These are phyloP conservation scores for Palloptera scutellata DNA, from an alignment of 2,888 invertebrate species.

Conservation along the genomic window DNA sequence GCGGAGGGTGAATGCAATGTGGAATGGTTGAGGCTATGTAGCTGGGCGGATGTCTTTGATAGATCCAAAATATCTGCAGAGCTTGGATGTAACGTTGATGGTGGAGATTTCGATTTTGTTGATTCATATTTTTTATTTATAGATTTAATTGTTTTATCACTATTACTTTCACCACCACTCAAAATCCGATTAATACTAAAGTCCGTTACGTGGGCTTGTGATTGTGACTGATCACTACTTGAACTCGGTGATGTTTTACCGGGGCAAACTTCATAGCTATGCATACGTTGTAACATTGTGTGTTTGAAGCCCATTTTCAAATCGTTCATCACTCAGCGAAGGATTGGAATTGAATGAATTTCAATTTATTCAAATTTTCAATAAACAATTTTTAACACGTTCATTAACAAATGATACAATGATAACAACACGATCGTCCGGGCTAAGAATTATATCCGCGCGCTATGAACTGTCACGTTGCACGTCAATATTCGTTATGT, in stretches of 20 bases:
- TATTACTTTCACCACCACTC: conserved; percentile 19
- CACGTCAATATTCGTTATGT: conserved; percentile 61
- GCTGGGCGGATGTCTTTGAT: conserved; percentile 49
- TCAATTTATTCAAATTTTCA: conserved; percentile 1
- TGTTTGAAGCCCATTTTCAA: conserved; percentile 61
- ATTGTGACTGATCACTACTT: conserved; percentile 23
- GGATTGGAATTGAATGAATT: not conserved
- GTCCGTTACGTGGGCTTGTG: conserved; percentile 54
- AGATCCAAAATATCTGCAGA: conserved; percentile 47
- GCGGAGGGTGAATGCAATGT: conserved; percentile 22
- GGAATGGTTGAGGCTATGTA: not conserved
- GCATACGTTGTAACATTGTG: conserved; percentile 58
- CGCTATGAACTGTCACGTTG: conserved; percentile 53
- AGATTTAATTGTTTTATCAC: not conserved
- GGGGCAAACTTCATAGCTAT: conserved; percentile 52
- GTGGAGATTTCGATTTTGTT: conserved; percentile 19
- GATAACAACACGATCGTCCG: too few relatives aligned
- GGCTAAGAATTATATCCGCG: conserved; percentile 24
- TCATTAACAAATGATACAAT: not conserved
- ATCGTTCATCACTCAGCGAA: conserved; percentile 50
- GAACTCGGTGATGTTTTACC: conserved; percentile 29
- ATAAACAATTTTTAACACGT: conserved; percentile 6
- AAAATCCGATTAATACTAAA: conserved; percentile 62
- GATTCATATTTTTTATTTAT: not conserved
- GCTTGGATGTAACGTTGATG: conserved; percentile 22